Conservation (phyloP, 2,797 vertebrate genomes). For the Epinephelus malabaricus region DNA sequence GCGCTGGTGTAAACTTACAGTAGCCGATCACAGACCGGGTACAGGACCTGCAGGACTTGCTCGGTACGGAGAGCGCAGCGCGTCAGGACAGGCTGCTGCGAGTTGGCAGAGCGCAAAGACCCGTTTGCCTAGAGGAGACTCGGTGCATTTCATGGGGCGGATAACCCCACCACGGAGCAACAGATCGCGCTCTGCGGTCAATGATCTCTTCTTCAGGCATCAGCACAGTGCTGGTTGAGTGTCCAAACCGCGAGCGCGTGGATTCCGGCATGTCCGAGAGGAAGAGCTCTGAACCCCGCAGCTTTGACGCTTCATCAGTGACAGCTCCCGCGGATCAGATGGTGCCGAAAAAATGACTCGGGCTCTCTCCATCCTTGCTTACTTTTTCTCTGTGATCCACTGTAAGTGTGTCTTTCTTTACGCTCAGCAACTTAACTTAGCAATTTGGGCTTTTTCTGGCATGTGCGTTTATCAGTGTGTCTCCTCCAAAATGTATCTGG, state of each 20-base stretch:
- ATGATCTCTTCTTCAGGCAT: neutral
- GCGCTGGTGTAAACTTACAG: constrained; percentile 30
- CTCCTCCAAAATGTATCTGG: neutral
- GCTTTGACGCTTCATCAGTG: constrained; percentile 56
- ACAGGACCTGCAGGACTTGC: constrained; percentile 27
- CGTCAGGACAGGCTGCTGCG: constrained; percentile 38
- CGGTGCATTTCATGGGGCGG: neutral
- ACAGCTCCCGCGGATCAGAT: constrained; percentile 62
- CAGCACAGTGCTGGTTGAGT: constrained; percentile 33
- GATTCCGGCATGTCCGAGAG: constrained; percentile 62
- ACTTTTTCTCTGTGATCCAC: constrained; percentile 73
- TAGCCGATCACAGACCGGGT: constrained; percentile 17
- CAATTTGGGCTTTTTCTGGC: neutral
- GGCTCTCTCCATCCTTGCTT: constrained; percentile 75
- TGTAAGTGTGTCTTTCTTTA: constrained; percentile 78
- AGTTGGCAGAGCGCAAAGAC: constrained; percentile 22
- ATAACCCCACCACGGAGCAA: neutral
- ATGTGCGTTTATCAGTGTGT: neutral
- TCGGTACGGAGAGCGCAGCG: constrained; percentile 33
- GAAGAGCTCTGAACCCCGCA: constrained; percentile 47
- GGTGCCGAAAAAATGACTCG: constrained; percentile 80
- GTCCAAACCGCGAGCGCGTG: constrained; percentile 19
- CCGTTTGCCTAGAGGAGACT: neutral
- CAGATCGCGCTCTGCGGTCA: neutral
- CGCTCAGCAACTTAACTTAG: neutral